Conservation (phyloP, 2,888 invertebrate species). For the Ommatoiulus sabulosus region DNA sequence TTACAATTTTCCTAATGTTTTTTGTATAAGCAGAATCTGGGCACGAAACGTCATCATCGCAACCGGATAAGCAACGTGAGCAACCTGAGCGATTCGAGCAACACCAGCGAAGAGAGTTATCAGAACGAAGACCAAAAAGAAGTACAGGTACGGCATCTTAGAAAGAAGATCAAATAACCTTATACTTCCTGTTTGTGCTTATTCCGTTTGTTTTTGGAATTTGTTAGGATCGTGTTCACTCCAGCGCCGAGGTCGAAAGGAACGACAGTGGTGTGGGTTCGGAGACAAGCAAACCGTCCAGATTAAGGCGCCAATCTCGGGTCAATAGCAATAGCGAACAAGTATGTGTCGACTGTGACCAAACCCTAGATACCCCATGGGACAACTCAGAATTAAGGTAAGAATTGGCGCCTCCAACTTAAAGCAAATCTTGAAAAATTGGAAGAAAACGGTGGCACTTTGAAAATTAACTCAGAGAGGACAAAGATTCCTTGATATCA, state of each 20-base stretch:
- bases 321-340: constrained; percentile 73
- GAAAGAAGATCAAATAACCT: neutral
- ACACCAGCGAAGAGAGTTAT: constrained; percentile 81
- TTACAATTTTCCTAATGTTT: constrained; percentile 57
- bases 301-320: constrained; percentile 66
- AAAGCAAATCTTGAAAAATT: too few relatives aligned
- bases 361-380: constrained; percentile 78
- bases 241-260: constrained; percentile 79
- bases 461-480: neutral
- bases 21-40: constrained; percentile 59
- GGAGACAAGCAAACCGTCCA: constrained; percentile 88
- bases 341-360: constrained; percentile 90
- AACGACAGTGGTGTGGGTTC: constrained; percentile 94
- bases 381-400: constrained; percentile 73
- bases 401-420: neutral
- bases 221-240: constrained; percentile 69
- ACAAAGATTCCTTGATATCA: too few relatives aligned
- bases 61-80: constrained; percentile 82
- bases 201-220: neutral
- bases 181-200: neutral
- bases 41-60: constrained; percentile 62
- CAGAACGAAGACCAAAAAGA: constrained; percentile 57
- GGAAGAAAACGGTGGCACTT: neutral
- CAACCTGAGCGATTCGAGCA: constrained; percentile 83
- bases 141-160: constrained; percentile 26